Percentiles rank a stretch among this genome's conserved stretches.
Conservation (phyloP, 37 sponge, comb jelly and placozoan genomes). For the Lycopodina hypogea region DNA sequence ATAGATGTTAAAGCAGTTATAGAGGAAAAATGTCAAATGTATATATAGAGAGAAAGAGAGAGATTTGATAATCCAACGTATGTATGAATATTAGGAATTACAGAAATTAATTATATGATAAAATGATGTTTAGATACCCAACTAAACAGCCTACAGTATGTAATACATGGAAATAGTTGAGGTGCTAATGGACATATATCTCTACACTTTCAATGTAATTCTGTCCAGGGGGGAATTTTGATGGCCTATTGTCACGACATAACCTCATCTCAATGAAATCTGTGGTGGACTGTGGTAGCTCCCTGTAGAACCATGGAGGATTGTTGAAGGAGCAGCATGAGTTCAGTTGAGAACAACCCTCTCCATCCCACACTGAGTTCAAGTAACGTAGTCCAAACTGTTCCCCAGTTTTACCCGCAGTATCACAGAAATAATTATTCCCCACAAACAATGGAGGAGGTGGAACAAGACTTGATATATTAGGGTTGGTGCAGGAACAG, state of each 20-base stretch:
- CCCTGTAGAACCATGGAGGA: conserved; percentile 41
- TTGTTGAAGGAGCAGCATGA: conserved; percentile 1
- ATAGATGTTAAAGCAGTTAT: no score
- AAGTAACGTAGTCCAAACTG: background rate
- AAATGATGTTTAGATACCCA: background rate
- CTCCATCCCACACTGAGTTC: conserved; percentile 47
- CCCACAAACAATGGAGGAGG: conserved; percentile 1
- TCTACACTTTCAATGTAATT: conserved; percentile 7
- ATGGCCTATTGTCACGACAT: background rate
- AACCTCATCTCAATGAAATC: conserved; percentile 30
- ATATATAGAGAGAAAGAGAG: no score
- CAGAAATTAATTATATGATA: background rate
- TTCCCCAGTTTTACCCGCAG: background rate
- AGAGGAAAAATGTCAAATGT: no score
- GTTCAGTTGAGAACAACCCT: conserved; percentile 17
- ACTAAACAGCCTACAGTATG: background rate
- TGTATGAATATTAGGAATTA: background rate
- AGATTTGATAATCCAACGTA: no score
- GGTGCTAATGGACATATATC: conserved; percentile 33
- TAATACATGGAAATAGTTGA: background rate
- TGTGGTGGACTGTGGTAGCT: background rate
- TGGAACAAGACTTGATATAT: background rate
- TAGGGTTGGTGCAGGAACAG: background rate
- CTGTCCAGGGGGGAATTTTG: conserved; percentile 10
- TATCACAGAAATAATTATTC: conserved; percentile 23